Evolutionary conservation across 2,113 vertebrate species (phyloP).

Genomic region (Athene noctua): DNA sequence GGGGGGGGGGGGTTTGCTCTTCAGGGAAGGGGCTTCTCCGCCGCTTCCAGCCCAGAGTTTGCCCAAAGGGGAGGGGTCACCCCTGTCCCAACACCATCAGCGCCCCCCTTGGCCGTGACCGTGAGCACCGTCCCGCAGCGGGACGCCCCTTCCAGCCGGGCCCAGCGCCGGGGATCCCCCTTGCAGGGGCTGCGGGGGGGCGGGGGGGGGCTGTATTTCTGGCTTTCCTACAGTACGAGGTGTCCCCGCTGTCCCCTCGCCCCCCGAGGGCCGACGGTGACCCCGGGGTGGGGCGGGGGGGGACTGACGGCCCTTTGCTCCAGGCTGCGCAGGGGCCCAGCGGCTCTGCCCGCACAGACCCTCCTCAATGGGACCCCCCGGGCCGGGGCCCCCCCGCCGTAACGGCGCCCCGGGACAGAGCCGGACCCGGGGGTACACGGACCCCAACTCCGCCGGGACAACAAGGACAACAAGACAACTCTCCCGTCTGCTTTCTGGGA

Average conservation of each 20-base stretch:
- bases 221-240: too few species aligned
- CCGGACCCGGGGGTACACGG: neutral
- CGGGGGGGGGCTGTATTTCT: fast-evolving
- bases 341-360: neutral
- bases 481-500: neutral
- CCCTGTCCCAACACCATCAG: neutral
- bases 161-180: too few species aligned
- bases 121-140: neutral
- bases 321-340: neutral
- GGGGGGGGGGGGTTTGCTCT: neutral
- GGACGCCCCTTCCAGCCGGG: neutral
- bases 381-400: neutral
- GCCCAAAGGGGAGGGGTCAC: neutral
- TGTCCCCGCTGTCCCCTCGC: neutral
- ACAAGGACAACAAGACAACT: neutral
- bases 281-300: fast-evolving
- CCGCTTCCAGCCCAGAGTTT: neutral
- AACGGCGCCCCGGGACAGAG: neutral
- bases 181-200: neutral
- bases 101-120: neutral
- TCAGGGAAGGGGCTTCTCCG: neutral
- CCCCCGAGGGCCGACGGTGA: neutral
- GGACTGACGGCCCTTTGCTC: too few species aligned
- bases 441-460: fast-evolving
- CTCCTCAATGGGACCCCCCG: neutral